A percentile compares a stretch with the other conserved stretches of the same genome.
These are phyloP conservation scores for Melipona quadrifasciata DNA, from an alignment of 1,140 invertebrate genomes.

Conservation along the genomic window DNA sequence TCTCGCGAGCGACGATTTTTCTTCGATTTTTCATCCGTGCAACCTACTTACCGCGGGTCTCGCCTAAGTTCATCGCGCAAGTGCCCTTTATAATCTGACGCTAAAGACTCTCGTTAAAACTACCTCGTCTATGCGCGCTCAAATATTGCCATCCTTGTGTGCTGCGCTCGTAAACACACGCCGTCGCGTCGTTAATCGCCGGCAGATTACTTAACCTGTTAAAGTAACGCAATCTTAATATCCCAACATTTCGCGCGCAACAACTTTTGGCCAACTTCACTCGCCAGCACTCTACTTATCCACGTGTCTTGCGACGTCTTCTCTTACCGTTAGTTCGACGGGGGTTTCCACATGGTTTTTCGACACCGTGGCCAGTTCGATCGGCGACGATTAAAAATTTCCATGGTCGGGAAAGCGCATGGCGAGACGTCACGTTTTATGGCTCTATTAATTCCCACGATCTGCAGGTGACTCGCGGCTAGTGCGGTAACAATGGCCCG, in stretches of 20 bases:
- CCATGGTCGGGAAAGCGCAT: conserved; percentile 12
- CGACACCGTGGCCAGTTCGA: neutral
- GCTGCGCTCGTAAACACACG: neutral
- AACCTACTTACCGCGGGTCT: neutral
- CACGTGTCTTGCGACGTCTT: neutral
- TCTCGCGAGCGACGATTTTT: neutral
- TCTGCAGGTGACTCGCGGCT: conserved; percentile 67
- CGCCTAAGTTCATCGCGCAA: neutral
- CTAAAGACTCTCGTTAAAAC: neutral
- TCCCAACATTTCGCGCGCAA: neutral
- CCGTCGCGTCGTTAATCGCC: neutral
- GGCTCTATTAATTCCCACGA: conserved; percentile 67
- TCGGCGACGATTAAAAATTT: conserved; percentile 38
- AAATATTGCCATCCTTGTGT: neutral
- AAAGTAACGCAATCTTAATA: neutral
- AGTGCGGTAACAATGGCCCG: conserved; percentile 66
- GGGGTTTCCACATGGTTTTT: neutral
- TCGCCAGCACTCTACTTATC: neutral
- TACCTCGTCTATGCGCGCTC: neutral
- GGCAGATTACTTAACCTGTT: neutral
- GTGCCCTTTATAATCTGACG: neutral
- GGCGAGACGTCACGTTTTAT: conserved; percentile 39
- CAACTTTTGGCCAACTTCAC: neutral
- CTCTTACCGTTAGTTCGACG: neutral
- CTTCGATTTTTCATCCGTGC: neutral